Conservation (phyloP, 2,113 vertebrate genomes). For the Tauraco erythrolophus region DNA sequence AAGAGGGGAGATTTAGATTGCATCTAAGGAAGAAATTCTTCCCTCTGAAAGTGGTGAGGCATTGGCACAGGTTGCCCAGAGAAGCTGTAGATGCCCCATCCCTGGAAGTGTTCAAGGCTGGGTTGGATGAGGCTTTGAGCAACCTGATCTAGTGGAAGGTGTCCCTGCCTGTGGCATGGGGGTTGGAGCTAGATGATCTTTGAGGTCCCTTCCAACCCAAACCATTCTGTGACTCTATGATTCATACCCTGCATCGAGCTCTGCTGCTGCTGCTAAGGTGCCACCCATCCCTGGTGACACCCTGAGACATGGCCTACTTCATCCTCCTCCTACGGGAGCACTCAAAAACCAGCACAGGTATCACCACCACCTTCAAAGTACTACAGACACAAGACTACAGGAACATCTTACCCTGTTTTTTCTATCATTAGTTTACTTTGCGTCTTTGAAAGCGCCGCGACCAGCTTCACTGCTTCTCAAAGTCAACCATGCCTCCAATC, state of each 20-base stretch:
- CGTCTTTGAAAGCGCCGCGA: rapidly evolving
- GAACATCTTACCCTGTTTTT: background rate
- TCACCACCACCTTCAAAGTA: background rate
- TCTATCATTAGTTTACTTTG: background rate
- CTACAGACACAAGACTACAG: rapidly evolving
- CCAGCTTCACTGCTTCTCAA: background rate
- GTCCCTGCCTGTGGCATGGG: too few relatives aligned
- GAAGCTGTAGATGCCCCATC: too few relatives aligned
- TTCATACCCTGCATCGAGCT: rapidly evolving
- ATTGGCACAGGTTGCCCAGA: too few relatives aligned
- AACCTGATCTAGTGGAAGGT: too few relatives aligned
- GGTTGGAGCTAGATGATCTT: too few relatives aligned
- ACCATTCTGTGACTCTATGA: too few relatives aligned
- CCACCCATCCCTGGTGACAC: background rate
- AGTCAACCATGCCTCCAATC: background rate
- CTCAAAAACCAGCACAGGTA: background rate
- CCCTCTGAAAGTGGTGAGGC: too few relatives aligned
- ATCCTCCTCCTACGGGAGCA: background rate
- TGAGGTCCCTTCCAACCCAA: too few relatives aligned
- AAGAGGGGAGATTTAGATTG: too few relatives aligned
- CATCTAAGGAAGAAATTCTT: too few relatives aligned
- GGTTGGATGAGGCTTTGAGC: too few relatives aligned
- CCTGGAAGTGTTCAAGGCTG: too few relatives aligned
- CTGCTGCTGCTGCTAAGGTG: background rate
- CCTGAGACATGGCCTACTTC: rapidly evolving